Conservation (phyloP, 37 sponge, comb jelly and placozoan species). For the Oopsacas minuta region DNA sequence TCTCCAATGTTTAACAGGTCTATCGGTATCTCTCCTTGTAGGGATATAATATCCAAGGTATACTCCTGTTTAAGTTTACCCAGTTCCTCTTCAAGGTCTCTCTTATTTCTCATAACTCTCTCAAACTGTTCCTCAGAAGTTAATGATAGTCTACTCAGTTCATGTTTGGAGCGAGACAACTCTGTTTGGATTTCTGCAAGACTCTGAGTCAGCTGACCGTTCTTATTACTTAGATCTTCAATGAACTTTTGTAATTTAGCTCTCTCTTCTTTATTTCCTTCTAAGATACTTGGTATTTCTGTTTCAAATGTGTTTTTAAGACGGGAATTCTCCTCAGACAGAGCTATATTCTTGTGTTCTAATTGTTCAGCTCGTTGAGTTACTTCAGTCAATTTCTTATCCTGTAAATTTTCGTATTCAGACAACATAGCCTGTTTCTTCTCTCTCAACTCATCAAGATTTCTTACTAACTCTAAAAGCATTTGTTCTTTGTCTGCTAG, state of each 20-base stretch:
- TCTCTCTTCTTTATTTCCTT: neutral
- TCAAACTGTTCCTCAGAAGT: neutral
- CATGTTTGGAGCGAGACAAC: neutral
- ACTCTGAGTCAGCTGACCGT: constrained; percentile 4
- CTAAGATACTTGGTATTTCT: neutral
- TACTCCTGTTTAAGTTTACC: neutral
- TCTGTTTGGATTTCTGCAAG: neutral
- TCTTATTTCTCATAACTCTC: neutral
- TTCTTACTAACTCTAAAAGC: neutral
- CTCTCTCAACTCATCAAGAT: neutral
- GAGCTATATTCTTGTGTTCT: neutral
- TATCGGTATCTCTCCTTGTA: neutral
- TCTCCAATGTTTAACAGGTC: neutral
- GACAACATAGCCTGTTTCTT: neutral
- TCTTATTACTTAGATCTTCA: neutral
- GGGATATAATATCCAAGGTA: neutral
- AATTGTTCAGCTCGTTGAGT: neutral
- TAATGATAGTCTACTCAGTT: neutral
- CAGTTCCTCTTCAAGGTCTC: neutral
- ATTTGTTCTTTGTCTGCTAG: neutral
- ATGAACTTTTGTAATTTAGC: neutral
- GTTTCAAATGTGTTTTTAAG: neutral
- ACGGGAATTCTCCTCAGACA: neutral
- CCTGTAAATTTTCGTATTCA: neutral
- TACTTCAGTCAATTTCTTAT: neutral